Percentiles rank a stretch among this genome's conserved stretches.
phyloP scores from a whole-genome alignment of 2,797 vertebrate species.

The Chelmon rostratus region DNA sequence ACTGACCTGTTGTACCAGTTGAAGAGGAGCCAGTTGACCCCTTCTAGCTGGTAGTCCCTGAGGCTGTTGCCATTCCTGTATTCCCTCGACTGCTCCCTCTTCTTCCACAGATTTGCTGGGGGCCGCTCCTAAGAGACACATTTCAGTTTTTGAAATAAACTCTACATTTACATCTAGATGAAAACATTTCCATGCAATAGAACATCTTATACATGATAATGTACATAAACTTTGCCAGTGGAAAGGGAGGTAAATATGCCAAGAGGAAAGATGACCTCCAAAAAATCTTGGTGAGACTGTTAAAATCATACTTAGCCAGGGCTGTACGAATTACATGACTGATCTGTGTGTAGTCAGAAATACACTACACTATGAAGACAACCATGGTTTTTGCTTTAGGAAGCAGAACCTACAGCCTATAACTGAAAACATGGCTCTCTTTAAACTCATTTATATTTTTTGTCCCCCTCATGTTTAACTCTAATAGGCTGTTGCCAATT shows the following conservation, averaged over 20 bases:
- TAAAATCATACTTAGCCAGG: neutral
- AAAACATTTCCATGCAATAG: neutral
- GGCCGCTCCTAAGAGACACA: slow-evolving; percentile 90
- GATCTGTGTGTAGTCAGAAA: neutral
- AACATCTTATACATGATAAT: neutral
- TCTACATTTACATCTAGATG: slow-evolving; percentile 8
- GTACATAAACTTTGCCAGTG: neutral
- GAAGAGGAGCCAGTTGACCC: slow-evolving; percentile 99
- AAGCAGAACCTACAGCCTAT: neutral
- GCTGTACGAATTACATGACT: neutral
- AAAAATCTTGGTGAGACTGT: neutral
- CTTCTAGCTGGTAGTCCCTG: slow-evolving; percentile 99
- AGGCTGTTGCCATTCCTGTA: slow-evolving; percentile 98
- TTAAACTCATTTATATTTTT: neutral
- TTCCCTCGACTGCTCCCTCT: slow-evolving; percentile 95
- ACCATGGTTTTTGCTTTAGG: neutral
- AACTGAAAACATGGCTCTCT: neutral
- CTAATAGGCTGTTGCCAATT: neutral
- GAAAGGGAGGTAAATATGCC: neutral
- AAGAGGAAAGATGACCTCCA: neutral
- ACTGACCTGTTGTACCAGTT: slow-evolving; percentile 99
- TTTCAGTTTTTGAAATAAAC: neutral
- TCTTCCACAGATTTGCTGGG: slow-evolving; percentile 96
- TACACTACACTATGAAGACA: neutral
- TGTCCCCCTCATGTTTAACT: neutral